Percentiles rank a stretch among this genome's conserved stretches.
Conservation (phyloP, 1,140 invertebrate species). For the Calephelis virginiensis region DNA sequence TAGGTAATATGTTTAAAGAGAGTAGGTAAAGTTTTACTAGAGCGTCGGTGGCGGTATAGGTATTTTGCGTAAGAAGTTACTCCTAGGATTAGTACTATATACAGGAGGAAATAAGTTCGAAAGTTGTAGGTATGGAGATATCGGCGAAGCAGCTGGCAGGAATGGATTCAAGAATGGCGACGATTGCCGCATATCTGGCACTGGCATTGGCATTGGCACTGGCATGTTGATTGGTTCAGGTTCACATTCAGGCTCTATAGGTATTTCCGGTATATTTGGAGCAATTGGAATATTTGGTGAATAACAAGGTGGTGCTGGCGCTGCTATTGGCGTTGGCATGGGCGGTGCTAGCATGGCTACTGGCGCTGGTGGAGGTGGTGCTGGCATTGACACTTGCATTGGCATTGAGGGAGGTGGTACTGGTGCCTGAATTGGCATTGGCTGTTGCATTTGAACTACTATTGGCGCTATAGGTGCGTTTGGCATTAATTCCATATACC, state of each 20-base stretch:
- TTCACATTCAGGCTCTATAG: not conserved
- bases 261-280: slow-evolving; percentile 11
- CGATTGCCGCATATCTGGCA: not conserved
- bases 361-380: not conserved
- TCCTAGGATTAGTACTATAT: slow-evolving; percentile 31
- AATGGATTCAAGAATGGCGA: slow-evolving; percentile 39
- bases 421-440: too few species aligned
- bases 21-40: slow-evolving; percentile 15
- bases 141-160: slow-evolving; percentile 48
- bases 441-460: too few species aligned
- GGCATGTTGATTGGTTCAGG: slow-evolving; percentile 9
- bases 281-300: not conserved
- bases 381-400: not conserved
- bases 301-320: not conserved
- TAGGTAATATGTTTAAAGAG: not conserved
- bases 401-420: not conserved
- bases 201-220: not conserved
- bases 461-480: too few species aligned
- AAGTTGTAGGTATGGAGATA: slow-evolving; percentile 40
- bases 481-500: too few species aligned
- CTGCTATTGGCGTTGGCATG: not conserved
- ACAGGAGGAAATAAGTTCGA: slow-evolving; percentile 39
- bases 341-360: not conserved
- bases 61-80: slow-evolving; percentile 49
- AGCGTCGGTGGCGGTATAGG: slow-evolving; percentile 50